phyloP scores from a whole-genome alignment of 2,888 invertebrate genomes.

The Athalia rosae region DNA sequence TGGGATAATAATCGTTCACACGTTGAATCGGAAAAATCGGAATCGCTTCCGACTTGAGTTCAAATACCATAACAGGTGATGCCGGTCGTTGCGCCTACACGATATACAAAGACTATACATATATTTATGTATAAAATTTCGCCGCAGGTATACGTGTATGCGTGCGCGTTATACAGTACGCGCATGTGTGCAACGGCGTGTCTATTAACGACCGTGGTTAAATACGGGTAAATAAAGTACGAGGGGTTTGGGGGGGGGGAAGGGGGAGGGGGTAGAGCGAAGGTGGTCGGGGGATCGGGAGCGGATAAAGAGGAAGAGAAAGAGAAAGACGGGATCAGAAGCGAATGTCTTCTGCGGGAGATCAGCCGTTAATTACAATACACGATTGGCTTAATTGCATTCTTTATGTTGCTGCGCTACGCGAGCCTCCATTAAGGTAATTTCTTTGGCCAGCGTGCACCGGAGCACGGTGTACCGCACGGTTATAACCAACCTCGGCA shows the following conservation, averaged over 20 bases:
- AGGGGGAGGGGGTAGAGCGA: slow-evolving; percentile 52
- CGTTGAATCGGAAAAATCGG: too few species aligned
- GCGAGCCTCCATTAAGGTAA: slow-evolving; percentile 53
- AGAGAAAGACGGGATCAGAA: slow-evolving; percentile 51
- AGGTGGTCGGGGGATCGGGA: slow-evolving; percentile 52
- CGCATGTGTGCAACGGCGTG: slow-evolving; percentile 15
- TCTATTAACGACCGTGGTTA: slow-evolving; percentile 4
- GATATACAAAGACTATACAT: too few species aligned
- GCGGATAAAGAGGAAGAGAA: slow-evolving; percentile 2
- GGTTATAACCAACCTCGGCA: too few species aligned
- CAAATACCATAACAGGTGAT: too few species aligned
- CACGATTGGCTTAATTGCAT: slow-evolving; percentile 65
- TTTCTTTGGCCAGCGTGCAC: slow-evolving; percentile 52
- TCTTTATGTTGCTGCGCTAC: slow-evolving; percentile 62
- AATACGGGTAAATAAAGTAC: slow-evolving; percentile 32
- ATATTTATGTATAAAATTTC: too few species aligned
- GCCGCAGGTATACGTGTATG: too few species aligned
- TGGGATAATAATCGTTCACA: too few species aligned
- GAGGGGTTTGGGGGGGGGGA: slow-evolving; percentile 34
- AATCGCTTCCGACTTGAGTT: too few species aligned
- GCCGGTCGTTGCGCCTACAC: too few species aligned
- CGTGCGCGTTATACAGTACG: neutral
- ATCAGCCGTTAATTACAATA: slow-evolving; percentile 61
- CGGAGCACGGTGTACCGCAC: too few species aligned
- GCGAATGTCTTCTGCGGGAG: slow-evolving; percentile 48